phyloP scores from a whole-genome alignment of 53 echinoderm and acorn worm species.

The Pentamera pediparva region DNA sequence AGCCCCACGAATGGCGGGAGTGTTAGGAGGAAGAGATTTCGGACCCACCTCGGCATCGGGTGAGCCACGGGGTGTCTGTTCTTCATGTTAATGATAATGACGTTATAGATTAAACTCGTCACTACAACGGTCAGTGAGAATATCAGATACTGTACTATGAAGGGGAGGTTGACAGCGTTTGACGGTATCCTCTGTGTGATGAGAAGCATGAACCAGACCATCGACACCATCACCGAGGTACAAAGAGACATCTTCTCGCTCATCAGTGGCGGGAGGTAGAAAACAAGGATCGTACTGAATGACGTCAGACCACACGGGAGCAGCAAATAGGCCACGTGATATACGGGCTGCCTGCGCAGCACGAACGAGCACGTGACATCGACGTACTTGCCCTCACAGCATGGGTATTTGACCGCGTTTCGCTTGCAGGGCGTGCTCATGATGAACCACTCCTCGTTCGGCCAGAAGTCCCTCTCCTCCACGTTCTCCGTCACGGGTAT shows the following conservation, averaged over 20 bases:
- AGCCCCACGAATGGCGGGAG: constrained; percentile 71
- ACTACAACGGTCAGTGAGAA: constrained; percentile 86
- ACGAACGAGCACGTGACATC: constrained; percentile 86
- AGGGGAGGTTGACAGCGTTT: constrained; percentile 77
- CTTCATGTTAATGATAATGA: constrained; percentile 73
- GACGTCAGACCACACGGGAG: constrained; percentile 91
- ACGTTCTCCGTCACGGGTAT: constrained; percentile 55
- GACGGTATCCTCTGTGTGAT: constrained; percentile 88
- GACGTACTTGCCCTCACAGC: constrained; percentile 75
- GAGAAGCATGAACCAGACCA: constrained; percentile 84
- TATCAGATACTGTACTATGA: constrained; percentile 86
- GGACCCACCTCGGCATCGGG: constrained; percentile 61
- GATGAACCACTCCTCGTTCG: constrained; percentile 86
- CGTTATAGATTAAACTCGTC: constrained; percentile 74
- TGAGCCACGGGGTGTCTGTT: constrained; percentile 72
- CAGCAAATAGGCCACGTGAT: constrained; percentile 82
- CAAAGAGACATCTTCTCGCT: constrained; percentile 95
- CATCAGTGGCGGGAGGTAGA: constrained; percentile 89
- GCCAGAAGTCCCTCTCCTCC: constrained; percentile 70
- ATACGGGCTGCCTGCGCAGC: constrained; percentile 82
- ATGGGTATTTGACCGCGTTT: constrained; percentile 65
- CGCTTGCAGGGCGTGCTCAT: constrained; percentile 59
- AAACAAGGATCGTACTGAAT: constrained; percentile 84
- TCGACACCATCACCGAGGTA: constrained; percentile 83
- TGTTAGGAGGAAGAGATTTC: constrained; percentile 49